A percentile compares a stretch with the other conserved stretches of the same genome.
These are phyloP conservation scores for Phyllostomus hastatus DNA, from an alignment of 2,113 vertebrate species.

Conservation along the genomic window DNA sequence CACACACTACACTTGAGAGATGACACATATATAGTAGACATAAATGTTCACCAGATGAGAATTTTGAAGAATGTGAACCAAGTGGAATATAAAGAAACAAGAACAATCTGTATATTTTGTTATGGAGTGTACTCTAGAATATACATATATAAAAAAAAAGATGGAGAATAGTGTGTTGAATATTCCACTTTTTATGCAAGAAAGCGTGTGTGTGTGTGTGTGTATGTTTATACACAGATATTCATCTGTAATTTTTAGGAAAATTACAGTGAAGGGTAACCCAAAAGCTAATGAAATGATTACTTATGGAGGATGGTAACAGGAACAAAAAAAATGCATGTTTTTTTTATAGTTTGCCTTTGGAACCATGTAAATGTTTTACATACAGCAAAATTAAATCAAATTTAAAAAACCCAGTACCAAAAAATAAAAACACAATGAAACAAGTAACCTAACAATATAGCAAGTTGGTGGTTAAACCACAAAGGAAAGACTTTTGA, in stretches of 20 bases:
- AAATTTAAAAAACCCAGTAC: not conserved
- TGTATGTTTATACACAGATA: not conserved
- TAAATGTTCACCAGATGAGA: conserved; percentile 9
- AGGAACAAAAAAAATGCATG: not conserved
- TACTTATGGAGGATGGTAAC: not conserved
- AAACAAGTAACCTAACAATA: not conserved
- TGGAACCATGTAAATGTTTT: conserved; percentile 8
- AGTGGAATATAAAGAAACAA: conserved; percentile 21
- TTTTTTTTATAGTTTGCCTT: not conserved
- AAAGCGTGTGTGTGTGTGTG: not conserved
- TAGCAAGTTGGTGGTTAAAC: not conserved
- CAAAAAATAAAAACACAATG: conserved; percentile 14
- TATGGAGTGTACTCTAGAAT: not conserved
- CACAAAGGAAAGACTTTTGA: not conserved
- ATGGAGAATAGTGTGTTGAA: not conserved
- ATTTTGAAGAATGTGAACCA: not conserved
- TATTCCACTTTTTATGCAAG: not conserved
- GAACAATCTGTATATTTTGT: not conserved
- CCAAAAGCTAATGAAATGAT: conserved; percentile 13
- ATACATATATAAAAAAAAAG: not conserved
- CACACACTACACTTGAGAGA: not conserved
- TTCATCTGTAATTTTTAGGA: not conserved
- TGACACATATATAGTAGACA: not conserved
- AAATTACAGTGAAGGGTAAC: not conserved
- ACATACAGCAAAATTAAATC: conserved; percentile 1